Conservation (phyloP, 2,113 vertebrate species). For the Trachemys scripta region DNA sequence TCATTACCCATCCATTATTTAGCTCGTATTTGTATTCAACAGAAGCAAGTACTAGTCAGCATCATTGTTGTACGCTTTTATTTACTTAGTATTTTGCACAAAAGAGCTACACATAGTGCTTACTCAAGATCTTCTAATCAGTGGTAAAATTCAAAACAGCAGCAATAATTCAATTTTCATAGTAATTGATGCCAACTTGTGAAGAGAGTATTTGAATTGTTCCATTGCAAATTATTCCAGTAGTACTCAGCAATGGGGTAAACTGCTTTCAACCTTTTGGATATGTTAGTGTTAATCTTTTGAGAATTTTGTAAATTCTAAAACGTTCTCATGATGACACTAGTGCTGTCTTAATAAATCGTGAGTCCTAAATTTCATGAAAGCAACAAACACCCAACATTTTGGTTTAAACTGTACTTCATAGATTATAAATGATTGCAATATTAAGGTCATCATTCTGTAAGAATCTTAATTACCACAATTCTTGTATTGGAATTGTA, state of each 20-base stretch:
- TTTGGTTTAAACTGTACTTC: not conserved
- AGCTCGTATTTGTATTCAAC: accelerated
- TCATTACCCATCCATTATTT: not conserved
- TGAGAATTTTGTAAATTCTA: not conserved
- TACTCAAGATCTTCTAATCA: not conserved
- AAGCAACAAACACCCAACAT: not conserved
- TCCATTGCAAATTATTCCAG: not conserved
- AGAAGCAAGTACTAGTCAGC: accelerated
- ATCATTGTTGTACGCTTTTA: not conserved
- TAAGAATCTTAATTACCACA: not conserved
- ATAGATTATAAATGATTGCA: not conserved
- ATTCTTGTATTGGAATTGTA: accelerated
- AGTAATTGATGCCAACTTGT: accelerated
- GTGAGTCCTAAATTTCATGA: not conserved
- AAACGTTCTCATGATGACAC: not conserved
- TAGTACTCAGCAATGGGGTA: not conserved
- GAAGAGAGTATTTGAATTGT: not conserved
- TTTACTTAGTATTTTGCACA: not conserved
- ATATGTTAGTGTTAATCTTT: not conserved
- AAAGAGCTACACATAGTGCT: not conserved
- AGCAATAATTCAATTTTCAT: not conserved
- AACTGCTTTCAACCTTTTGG: not conserved
- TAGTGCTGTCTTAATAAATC: too few relatives aligned
- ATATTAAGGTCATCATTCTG: accelerated
- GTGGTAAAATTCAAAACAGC: not conserved